Evolutionary conservation across 2,797 vertebrate genomes (phyloP).

Genomic region (Anniella stebbinsi): DNA sequence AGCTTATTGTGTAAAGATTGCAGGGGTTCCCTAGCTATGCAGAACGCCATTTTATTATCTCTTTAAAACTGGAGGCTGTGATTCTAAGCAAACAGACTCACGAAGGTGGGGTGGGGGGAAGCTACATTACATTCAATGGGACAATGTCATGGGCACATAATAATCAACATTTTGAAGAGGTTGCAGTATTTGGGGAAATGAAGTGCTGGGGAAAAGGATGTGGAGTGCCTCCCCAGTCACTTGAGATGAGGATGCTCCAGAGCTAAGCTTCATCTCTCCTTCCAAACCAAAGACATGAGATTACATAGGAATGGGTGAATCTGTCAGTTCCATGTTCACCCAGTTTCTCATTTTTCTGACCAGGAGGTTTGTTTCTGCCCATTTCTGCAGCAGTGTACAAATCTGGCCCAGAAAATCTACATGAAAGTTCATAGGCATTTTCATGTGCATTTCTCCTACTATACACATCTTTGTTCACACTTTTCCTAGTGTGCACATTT

Average conservation of each 20-base stretch:
- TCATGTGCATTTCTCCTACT: no score
- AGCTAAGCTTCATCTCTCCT: not conserved
- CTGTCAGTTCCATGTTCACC: no score
- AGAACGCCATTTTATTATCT: constrained; percentile 35
- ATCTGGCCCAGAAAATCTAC: no score
- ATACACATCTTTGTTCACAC: no score
- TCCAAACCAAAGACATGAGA: not conserved
- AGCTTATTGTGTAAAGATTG: not conserved
- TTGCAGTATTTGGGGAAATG: not conserved
- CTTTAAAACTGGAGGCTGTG: not conserved
- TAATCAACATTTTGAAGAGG: not conserved
- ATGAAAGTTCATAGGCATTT: no score
- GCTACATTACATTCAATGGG: not conserved
- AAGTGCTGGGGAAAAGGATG: not conserved
- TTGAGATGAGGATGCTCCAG: not conserved
- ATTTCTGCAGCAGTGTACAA: no score
- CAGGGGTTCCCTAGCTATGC: not conserved
- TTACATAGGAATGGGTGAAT: not conserved
- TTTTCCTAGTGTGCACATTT: no score
- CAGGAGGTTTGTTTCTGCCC: no score
- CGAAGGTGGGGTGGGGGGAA: no score
- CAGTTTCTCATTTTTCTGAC: no score
- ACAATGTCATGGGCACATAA: not conserved
- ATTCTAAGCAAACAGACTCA: not conserved
- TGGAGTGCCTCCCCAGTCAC: not conserved